Conservation (phyloP, 2,113 vertebrate species). For the Hoplias malabaricus region DNA sequence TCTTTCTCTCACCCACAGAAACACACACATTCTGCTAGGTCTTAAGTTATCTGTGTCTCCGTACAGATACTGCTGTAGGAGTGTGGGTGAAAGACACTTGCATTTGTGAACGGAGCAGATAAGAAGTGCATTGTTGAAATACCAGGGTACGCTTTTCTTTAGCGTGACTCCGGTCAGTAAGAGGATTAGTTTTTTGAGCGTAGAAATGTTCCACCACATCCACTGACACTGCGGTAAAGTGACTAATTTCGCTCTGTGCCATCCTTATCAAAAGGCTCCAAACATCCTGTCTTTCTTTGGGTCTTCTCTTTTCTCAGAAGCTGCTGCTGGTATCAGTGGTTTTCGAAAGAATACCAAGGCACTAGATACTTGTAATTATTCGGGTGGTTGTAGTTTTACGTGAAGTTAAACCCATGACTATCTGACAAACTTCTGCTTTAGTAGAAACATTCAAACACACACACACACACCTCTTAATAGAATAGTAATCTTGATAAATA, state of each 20-base stretch:
- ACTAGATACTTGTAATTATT: too few relatives aligned
- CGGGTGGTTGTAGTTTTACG: too few relatives aligned
- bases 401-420: too few relatives aligned
- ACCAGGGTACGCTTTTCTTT: conserved; percentile 6
- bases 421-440: too few relatives aligned
- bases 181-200: background rate
- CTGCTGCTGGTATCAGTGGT: background rate
- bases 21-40: background rate
- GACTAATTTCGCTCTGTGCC: background rate
- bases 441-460: too few relatives aligned
- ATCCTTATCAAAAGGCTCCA: background rate
- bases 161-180: background rate
- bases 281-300: background rate
- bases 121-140: conserved; percentile 13
- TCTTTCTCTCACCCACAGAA: conserved; percentile 40
- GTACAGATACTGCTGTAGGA: background rate
- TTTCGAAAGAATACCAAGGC: background rate
- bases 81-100: conserved; percentile 16
- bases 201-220: background rate
- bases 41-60: conserved; percentile 9
- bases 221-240: background rate
- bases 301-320: background rate
- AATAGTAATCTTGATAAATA: too few relatives aligned
- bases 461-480: too few relatives aligned
- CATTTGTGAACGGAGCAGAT: conserved; percentile 19